Conservation (phyloP, 1,140 invertebrate species). For the Nomia melanderi region DNA sequence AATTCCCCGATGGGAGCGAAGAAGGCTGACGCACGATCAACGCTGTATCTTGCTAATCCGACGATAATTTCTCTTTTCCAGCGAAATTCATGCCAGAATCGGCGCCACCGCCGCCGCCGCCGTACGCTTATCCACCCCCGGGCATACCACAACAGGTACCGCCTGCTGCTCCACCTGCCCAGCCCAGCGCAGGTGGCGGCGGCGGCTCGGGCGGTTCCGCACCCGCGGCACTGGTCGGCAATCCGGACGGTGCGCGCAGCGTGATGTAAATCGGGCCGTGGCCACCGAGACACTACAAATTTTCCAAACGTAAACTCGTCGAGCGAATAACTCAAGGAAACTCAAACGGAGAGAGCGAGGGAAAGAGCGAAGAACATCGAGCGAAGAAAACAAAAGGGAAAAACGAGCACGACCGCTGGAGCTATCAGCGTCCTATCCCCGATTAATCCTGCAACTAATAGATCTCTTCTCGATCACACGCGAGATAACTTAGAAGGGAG, state of each 20-base stretch:
- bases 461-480: slow-evolving; percentile 16
- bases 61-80: slow-evolving; percentile 71
- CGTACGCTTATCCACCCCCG: slow-evolving; percentile 76
- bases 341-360: not conserved
- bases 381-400: not conserved
- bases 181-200: slow-evolving; percentile 16
- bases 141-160: slow-evolving; percentile 33
- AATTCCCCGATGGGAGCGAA: too few relatives aligned
- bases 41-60: too few relatives aligned
- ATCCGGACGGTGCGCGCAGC: slow-evolving; percentile 47
- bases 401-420: too few relatives aligned
- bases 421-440: not conserved
- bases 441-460: slow-evolving; percentile 14
- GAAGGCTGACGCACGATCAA: too few relatives aligned
- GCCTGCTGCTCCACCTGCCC: slow-evolving; percentile 21
- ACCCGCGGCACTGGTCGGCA: slow-evolving; percentile 62
- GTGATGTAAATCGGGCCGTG: slow-evolving; percentile 61
- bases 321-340: slow-evolving; percentile 7
- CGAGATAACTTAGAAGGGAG: not conserved
- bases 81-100: slow-evolving; percentile 81
- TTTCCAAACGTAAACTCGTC: slow-evolving; percentile 33
- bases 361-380: not conserved
- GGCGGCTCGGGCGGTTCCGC: slow-evolving; percentile 46
- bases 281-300: slow-evolving; percentile 36
- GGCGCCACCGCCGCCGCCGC: slow-evolving; percentile 74